These are phyloP conservation scores for Vireo griseus DNA, from an alignment of 2,797 vertebrate genomes.

Conservation along the genomic window DNA sequence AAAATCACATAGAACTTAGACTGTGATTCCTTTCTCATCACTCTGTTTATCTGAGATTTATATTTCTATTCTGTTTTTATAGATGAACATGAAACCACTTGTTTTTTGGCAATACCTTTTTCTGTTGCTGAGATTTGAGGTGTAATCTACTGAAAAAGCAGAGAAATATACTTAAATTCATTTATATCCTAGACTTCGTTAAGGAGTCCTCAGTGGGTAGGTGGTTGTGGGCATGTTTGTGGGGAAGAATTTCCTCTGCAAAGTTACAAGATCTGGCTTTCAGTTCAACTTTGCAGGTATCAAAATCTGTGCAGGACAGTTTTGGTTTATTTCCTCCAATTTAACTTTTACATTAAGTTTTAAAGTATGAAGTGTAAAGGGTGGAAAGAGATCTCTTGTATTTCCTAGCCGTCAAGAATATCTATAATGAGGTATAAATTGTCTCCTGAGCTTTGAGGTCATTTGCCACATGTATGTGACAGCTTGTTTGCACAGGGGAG, in stretches of 20 bases:
- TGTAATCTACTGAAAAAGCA: background rate
- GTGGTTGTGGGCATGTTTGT: background rate
- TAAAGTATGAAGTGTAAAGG: background rate
- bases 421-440: background rate
- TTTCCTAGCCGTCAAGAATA: background rate
- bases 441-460: background rate
- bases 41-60: fast-evolving
- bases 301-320: background rate
- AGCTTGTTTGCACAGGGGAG: background rate
- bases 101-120: background rate
- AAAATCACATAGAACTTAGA: background rate
- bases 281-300: background rate
- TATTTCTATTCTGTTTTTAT: background rate
- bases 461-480: background rate
- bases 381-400: fast-evolving
- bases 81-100: fast-evolving
- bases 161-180: background rate
- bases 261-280: background rate
- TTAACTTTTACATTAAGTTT: background rate
- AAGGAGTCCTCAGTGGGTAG: background rate
- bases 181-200: background rate
- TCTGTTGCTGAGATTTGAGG: background rate
- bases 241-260: background rate
- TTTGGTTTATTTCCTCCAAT: background rate
- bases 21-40: background rate